Evolutionary conservation across 2,113 vertebrate genomes (phyloP).

Genomic region (Reinhardtius hippoglossoides): DNA sequence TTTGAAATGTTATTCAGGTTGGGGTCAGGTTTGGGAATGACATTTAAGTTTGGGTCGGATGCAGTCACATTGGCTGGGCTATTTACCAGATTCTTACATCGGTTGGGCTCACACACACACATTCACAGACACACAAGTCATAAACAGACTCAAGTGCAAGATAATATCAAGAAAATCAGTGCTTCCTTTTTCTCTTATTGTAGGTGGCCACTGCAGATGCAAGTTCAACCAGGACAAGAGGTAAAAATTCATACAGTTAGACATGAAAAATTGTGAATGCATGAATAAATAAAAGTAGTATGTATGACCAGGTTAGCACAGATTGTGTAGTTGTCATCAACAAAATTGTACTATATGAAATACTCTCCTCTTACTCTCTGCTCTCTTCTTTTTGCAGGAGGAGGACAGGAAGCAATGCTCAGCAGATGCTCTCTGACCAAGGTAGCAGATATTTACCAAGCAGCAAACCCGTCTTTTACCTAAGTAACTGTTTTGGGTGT

Average conservation of each 20-base stretch:
- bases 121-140: background rate
- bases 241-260: conserved; percentile 61
- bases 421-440: conserved; percentile 82
- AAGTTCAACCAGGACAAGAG: conserved; percentile 87
- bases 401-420: conserved; percentile 80
- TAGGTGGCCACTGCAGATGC: conserved; percentile 92
- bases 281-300: background rate
- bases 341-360: background rate
- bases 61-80: background rate
- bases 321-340: background rate
- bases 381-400: conserved; percentile 65
- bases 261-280: background rate
- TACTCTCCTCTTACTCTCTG: background rate
- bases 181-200: conserved; percentile 24
- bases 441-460: conserved; percentile 58
- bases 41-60: too few relatives aligned
- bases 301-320: background rate
- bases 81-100: background rate
- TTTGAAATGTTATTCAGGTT: background rate
- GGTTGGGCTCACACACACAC: too few relatives aligned
- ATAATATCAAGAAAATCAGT: background rate
- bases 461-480: background rate
- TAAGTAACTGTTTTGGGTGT: background rate
- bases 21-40: background rate
- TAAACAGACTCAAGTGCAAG: background rate